These are phyloP conservation scores for Scophthalmus maximus DNA, from an alignment of 2,113 vertebrate genomes.

Conservation along the genomic window DNA sequence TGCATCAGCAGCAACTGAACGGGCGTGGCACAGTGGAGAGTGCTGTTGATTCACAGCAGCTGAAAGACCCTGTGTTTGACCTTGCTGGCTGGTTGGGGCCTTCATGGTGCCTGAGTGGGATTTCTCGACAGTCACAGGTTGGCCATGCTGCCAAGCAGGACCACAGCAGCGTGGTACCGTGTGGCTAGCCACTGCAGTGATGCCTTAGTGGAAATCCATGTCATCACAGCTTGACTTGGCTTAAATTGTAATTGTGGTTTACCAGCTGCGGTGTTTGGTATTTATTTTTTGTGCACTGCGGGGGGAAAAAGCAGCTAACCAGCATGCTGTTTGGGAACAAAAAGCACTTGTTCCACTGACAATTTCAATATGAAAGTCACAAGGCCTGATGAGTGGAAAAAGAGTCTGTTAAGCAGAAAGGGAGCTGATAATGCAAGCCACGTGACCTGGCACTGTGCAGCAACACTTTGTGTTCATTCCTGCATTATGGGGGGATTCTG, in stretches of 20 bases:
- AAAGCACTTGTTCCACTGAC: constrained; percentile 7
- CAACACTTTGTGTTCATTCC: constrained; percentile 20
- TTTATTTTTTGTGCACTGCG: background rate
- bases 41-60: too few species aligned
- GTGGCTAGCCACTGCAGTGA: background rate
- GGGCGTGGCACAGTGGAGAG: too few species aligned
- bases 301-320: background rate
- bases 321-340: constrained; percentile 20
- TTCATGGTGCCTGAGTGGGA: too few species aligned
- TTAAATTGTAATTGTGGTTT: background rate
- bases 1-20: too few species aligned
- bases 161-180: background rate
- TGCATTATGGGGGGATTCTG: background rate
- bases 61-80: too few species aligned
- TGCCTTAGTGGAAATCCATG: background rate
- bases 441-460: constrained; percentile 26
- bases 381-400: constrained; percentile 41
- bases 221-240: background rate
- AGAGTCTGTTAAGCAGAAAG: constrained; percentile 26
- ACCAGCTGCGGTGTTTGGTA: background rate
- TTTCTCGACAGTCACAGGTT: background rate
- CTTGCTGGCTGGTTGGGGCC: too few species aligned
- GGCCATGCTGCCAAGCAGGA: background rate
- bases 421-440: constrained; percentile 54
- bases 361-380: constrained; percentile 39